Evolutionary conservation across 2,113 vertebrate species (phyloP).

Genomic region (Burhinus oedicnemus): DNA sequence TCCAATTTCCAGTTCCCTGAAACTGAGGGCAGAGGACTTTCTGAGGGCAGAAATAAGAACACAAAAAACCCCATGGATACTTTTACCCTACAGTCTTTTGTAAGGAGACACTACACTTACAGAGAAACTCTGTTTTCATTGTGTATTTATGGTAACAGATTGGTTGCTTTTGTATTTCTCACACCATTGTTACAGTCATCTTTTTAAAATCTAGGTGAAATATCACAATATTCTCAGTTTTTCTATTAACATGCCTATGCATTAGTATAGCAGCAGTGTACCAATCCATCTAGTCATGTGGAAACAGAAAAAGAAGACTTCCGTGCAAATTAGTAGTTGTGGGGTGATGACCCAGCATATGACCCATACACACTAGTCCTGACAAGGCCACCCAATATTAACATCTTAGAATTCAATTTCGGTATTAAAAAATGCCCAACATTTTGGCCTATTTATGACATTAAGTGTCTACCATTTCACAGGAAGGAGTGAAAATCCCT

Average conservation of each 20-base stretch:
- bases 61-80: background rate
- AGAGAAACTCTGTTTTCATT: background rate
- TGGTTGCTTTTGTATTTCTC: background rate
- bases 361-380: background rate
- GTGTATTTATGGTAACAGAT: background rate
- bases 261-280: background rate
- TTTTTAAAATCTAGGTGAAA: background rate
- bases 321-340: background rate
- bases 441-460: background rate
- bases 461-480: background rate
- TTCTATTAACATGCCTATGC: background rate
- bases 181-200: background rate
- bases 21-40: background rate
- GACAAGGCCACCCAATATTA: background rate
- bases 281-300: background rate
- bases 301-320: background rate
- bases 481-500: background rate
- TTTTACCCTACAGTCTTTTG: background rate
- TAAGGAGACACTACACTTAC: background rate
- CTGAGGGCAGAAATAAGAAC: background rate
- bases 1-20: background rate
- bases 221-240: background rate
- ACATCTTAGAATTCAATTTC: background rate
- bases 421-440: background rate
- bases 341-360: background rate